Conservation (phyloP, 2,888 invertebrate species). For the Eurytoma adleriae region DNA sequence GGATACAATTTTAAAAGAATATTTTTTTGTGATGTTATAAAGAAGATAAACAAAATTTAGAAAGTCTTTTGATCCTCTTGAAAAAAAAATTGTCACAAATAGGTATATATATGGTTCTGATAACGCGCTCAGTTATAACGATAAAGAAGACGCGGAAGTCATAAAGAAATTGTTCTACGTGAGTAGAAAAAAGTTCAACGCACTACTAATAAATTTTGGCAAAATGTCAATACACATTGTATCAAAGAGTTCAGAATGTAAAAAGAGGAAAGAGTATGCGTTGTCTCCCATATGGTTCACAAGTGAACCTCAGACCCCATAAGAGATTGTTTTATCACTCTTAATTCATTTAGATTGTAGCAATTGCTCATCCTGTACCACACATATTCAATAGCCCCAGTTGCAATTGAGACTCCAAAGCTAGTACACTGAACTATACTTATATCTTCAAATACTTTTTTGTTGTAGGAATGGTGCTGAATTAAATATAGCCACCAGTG, state of each 20-base stretch:
- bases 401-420: slow-evolving; percentile 38
- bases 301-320: slow-evolving; percentile 16
- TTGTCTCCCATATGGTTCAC: slow-evolving; percentile 24
- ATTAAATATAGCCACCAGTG: slow-evolving; percentile 21
- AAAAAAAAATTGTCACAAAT: too few species aligned
- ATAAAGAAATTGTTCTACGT: slow-evolving; percentile 24
- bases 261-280: slow-evolving; percentile 24
- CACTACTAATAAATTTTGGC: background rate
- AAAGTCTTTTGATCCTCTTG: too few species aligned
- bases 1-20: too few species aligned
- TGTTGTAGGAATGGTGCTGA: slow-evolving; percentile 39
- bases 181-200: slow-evolving; percentile 1
- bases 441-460: slow-evolving; percentile 40
- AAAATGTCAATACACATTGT: slow-evolving; percentile 22
- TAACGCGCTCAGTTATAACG: too few species aligned
- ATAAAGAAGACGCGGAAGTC: background rate
- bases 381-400: slow-evolving; percentile 35
- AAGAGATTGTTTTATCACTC: slow-evolving; percentile 45
- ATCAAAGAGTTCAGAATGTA: slow-evolving; percentile 2
- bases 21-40: too few species aligned
- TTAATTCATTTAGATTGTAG: slow-evolving; percentile 51
- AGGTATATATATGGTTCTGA: too few species aligned
- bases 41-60: too few species aligned
- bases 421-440: slow-evolving; percentile 31
- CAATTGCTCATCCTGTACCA: slow-evolving; percentile 41